phyloP scores from a whole-genome alignment of 2,888 invertebrate genomes.

The Steinernema hermaphroditum region DNA sequence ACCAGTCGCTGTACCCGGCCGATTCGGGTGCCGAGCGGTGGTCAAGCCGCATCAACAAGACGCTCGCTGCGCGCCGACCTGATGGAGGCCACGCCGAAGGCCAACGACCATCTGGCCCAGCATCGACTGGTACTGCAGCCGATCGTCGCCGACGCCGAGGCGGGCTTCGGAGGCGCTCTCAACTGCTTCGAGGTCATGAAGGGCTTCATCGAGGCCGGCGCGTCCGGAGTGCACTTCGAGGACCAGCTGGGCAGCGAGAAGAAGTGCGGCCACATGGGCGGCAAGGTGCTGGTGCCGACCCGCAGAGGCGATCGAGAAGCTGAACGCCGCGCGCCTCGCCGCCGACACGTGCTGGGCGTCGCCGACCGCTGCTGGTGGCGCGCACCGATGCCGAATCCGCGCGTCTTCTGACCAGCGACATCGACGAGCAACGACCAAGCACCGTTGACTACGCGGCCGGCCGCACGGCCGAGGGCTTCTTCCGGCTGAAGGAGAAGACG shows the following conservation, averaged over 20 bases:
- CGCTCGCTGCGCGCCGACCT: slow-evolving; percentile 66
- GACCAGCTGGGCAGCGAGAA: slow-evolving; percentile 68
- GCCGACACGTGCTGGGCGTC: slow-evolving; percentile 67
- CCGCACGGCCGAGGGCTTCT: slow-evolving; percentile 67
- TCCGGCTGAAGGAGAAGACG: slow-evolving; percentile 50
- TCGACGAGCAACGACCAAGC: slow-evolving; percentile 67
- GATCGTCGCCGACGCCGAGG: slow-evolving; percentile 68
- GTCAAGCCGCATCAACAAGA: slow-evolving; percentile 65
- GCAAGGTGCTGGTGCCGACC: slow-evolving; percentile 67
- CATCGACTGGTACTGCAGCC: slow-evolving; percentile 66
- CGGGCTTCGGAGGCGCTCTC: slow-evolving; percentile 67
- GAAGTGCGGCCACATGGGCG: slow-evolving; percentile 68
- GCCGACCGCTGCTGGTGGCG: slow-evolving; percentile 66
- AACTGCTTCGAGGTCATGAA: slow-evolving; percentile 68
- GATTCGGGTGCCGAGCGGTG: slow-evolving; percentile 67
- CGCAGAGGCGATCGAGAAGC: slow-evolving; percentile 66
- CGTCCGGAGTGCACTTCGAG: slow-evolving; percentile 67
- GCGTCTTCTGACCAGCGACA: slow-evolving; percentile 66
- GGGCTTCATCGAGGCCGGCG: slow-evolving; percentile 66
- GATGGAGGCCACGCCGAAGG: slow-evolving; percentile 62
- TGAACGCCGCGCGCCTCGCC: slow-evolving; percentile 67
- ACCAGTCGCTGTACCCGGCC: slow-evolving; percentile 67
- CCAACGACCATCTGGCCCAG: slow-evolving; percentile 62
- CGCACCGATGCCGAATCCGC: slow-evolving; percentile 68
- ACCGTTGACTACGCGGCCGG: too few species aligned